These are phyloP conservation scores for Electrophaes corylata DNA, from an alignment of 2,888 invertebrate genomes.

Conservation along the genomic window DNA sequence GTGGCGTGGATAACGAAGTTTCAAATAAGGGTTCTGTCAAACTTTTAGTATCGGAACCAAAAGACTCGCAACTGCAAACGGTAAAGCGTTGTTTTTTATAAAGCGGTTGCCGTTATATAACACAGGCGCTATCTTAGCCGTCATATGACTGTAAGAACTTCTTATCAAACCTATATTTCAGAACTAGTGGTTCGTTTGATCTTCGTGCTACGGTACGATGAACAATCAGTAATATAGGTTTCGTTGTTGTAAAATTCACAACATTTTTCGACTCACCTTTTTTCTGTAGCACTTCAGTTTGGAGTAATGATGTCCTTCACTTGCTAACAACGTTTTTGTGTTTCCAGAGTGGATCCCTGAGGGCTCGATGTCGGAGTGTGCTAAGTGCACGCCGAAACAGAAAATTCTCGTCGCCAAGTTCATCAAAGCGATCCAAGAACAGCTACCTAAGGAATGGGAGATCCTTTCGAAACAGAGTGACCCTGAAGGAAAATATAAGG, in stretches of 20 bases:
- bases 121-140: not conserved
- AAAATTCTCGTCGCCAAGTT: constrained; percentile 80
- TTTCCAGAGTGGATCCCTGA: constrained; percentile 56
- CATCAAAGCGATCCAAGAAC: constrained; percentile 83
- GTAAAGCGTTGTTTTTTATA: not conserved
- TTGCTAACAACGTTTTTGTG: constrained; percentile 32
- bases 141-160: not conserved
- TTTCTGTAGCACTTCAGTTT: constrained; percentile 27
- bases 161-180: not conserved
- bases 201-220: constrained; percentile 2
- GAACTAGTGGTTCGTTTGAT: not conserved
- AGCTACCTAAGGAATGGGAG: constrained; percentile 84
- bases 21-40: not conserved
- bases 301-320: constrained; percentile 38
- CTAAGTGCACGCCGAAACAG: constrained; percentile 86
- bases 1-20: too few species aligned
- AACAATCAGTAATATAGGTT: constrained; percentile 13
- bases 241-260: constrained; percentile 23
- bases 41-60: not conserved
- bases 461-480: constrained; percentile 85
- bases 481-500: constrained; percentile 82
- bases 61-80: not conserved
- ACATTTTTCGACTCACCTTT: constrained; percentile 36
- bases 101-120: not conserved
- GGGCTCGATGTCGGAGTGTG: constrained; percentile 68